These are phyloP conservation scores for Gymnarchus niloticus DNA, from an alignment of 2,113 vertebrate genomes.

Conservation along the genomic window DNA sequence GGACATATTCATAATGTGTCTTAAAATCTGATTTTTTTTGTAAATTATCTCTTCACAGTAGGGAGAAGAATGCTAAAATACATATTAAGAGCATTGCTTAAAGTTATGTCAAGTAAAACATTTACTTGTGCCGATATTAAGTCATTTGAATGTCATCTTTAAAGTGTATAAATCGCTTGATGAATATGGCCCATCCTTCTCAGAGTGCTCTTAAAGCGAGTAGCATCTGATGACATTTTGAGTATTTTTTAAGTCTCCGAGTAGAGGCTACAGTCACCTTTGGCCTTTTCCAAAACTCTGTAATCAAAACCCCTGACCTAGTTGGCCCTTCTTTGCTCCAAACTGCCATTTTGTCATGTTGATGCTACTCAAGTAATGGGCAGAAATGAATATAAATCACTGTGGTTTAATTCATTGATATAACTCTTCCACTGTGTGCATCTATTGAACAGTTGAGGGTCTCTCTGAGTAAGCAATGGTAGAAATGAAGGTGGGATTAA, in stretches of 20 bases:
- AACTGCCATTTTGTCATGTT: conserved; percentile 26
- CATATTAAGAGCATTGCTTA: not conserved
- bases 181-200: conserved; percentile 14
- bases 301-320: not conserved
- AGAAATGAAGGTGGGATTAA: not conserved
- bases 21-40: not conserved
- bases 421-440: conserved; percentile 17
- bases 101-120: not conserved
- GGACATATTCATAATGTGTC: conserved; percentile 3
- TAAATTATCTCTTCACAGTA: too few relatives aligned
- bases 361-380: conserved; percentile 33
- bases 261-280: not conserved
- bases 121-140: not conserved
- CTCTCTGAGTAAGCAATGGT: not conserved
- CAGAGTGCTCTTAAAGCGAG: not conserved
- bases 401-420: conserved; percentile 49
- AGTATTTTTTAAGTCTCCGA: not conserved
- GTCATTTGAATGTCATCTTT: not conserved
- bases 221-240: conserved; percentile 7
- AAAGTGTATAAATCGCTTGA: not conserved
- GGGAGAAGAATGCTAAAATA: too few relatives aligned
- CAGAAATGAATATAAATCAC: conserved; percentile 49
- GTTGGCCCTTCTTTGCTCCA: not conserved
- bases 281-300: not conserved
- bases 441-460: conserved; percentile 15